A percentile compares a stretch with the other conserved stretches of the same genome.
Evolutionary conservation across 1,140 invertebrate genomes (phyloP).

Genomic region (Heliconius hermathena): DNA sequence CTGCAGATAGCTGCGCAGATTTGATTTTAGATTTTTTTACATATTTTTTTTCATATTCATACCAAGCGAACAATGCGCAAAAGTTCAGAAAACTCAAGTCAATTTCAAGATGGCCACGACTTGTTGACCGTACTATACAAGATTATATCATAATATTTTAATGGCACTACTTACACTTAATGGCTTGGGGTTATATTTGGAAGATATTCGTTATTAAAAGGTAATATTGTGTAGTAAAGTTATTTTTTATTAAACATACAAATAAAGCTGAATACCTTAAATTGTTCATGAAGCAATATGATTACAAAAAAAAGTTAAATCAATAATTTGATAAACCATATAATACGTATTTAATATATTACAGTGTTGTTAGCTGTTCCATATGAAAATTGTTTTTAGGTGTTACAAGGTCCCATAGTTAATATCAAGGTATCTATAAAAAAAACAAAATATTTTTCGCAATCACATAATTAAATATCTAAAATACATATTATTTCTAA

Average conservation of each 20-base stretch:
- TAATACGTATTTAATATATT: neutral
- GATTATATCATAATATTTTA: conserved; percentile 29
- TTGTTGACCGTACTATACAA: neutral
- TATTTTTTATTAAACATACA: conserved; percentile 4
- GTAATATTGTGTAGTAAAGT: conserved; percentile 11
- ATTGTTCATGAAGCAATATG: neutral
- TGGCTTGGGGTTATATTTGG: conserved; percentile 48
- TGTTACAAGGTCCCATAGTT: neutral
- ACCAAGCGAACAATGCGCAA: too few relatives aligned
- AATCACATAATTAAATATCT: neutral
- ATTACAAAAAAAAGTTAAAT: neutral
- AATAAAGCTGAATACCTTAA: conserved; percentile 21
- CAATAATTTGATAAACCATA: neutral
- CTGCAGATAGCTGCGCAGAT: too few relatives aligned
- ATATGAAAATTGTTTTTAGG: neutral
- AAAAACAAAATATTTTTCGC: neutral
- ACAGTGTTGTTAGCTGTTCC: neutral
- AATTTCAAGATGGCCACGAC: too few relatives aligned
- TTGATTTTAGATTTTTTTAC: too few relatives aligned
- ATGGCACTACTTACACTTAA: conserved; percentile 46
- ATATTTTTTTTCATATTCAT: too few relatives aligned
- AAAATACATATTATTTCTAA: neutral
- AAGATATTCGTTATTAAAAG: conserved; percentile 37
- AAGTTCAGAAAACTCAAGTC: too few relatives aligned
- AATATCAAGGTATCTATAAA: neutral